Base-by-base conservation (phyloP, 1,140 invertebrate genomes). In the Hormaphis cornu region DNA sequence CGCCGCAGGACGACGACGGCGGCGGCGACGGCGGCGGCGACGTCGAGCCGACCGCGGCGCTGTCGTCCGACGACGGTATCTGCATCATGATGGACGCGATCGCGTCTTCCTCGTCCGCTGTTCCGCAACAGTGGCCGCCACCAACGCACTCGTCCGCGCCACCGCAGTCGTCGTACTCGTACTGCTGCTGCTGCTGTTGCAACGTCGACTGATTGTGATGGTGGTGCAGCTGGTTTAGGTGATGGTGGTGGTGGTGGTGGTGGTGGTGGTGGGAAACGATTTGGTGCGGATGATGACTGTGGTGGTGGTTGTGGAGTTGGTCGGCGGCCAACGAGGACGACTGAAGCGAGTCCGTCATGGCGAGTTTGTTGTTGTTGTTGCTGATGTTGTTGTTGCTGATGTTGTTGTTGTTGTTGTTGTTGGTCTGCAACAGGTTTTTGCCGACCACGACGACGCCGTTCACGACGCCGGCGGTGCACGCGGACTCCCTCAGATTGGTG, bases 41-140 rank as follows among this genome's bases (percentile, higher is more conserved):
- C 76, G 87, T 85, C 75, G 87, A 88, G 72, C 87, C 87, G 72
- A 88, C 85, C 35, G 83, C 86, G 1, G 86, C 77, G 37, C 14
- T 40, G 40, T 1, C 14, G 59, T 14, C n/a, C 24, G 59, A 63
- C 26, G 59, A 63, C 26, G 59, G 59, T 3, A 63, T 14, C 18
- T 63, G 59, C 59, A 63, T 48, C 59, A 63, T 63, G 16, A 63
- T 63, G 28, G 59, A 54, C 30, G 35, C 42, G 18, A 50, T 37
- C 33, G 56, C 30, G 18, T 61, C 33, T 0, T 61, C 52, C 85
- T 79, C 12, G 86, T 85, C 0, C 85, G 86, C 84, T n/a, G n/a
- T n/a, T n/a, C n/a, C n/a, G n/a, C n/a, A n/a, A n/a, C n/a, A 83
- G 48, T 86, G 85, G 76, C 87, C 85, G 75, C 87, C 88, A 72